phyloP scores from a whole-genome alignment of 2,113 vertebrate species.

The Nibea albiflora region DNA sequence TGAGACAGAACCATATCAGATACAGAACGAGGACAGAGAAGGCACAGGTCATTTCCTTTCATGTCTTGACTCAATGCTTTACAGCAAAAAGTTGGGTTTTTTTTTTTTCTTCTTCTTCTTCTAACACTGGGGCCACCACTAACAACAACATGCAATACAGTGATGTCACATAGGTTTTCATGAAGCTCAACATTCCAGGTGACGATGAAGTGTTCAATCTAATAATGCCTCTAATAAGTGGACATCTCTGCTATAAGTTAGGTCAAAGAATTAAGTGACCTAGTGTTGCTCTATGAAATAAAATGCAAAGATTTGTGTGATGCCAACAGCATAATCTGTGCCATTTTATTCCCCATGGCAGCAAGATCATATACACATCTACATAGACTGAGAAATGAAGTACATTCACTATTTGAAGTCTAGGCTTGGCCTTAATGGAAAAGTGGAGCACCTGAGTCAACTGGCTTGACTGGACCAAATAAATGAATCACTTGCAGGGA shows the following conservation, averaged over 20 bases:
- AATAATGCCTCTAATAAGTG: slow-evolving; percentile 51
- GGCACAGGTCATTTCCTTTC: slow-evolving; percentile 73
- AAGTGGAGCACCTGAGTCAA: slow-evolving; percentile 75
- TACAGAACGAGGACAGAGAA: slow-evolving; percentile 62
- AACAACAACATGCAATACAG: slow-evolving; percentile 74
- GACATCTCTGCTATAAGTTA: slow-evolving; percentile 36
- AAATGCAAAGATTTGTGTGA: slow-evolving; percentile 12
- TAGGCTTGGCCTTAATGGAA: slow-evolving; percentile 52
- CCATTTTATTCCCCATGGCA: slow-evolving; percentile 27
- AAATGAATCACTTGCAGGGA: slow-evolving; percentile 33
- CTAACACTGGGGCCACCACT: slow-evolving; percentile 56
- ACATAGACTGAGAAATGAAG: slow-evolving; percentile 27
- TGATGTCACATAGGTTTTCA: slow-evolving; percentile 49
- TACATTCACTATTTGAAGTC: slow-evolving; percentile 64
- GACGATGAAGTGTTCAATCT: slow-evolving; percentile 40
- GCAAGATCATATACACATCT: slow-evolving; percentile 31
- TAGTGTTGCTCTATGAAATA: slow-evolving; percentile 38
- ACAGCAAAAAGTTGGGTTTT: slow-evolving; percentile 24
- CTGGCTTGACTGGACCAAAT: slow-evolving; percentile 59
- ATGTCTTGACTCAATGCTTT: slow-evolving; percentile 46
- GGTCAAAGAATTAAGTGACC: slow-evolving; percentile 31
- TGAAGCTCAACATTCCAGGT: slow-evolving; percentile 60
- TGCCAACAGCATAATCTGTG: slow-evolving; percentile 1
- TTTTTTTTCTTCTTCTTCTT: background rate
- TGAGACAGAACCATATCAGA: slow-evolving; percentile 35